phyloP scores from a whole-genome alignment of 1,140 invertebrate species.

The Tyrophagus putrescentiae region DNA sequence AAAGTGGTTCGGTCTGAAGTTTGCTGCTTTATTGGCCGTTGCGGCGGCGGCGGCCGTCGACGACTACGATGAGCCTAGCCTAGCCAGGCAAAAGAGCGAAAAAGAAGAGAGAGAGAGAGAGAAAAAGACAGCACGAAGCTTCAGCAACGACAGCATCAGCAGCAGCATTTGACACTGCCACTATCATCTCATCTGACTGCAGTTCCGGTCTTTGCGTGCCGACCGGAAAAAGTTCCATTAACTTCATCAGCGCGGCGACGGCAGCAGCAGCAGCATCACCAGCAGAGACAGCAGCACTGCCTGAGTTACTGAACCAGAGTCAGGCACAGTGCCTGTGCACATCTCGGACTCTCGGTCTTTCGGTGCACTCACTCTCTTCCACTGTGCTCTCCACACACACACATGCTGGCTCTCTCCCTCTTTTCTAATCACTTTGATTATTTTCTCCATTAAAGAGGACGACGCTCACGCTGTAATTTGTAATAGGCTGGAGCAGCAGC shows the following conservation, averaged over 20 bases:
- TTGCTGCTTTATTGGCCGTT: constrained; percentile 11
- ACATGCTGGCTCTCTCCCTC: not conserved
- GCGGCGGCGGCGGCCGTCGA: too few species aligned
- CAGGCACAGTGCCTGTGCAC: not conserved
- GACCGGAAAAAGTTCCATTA: constrained; percentile 19
- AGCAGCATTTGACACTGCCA: constrained; percentile 16
- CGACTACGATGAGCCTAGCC: too few species aligned
- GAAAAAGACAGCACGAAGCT: not conserved
- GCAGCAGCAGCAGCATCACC: not conserved
- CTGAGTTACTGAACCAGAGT: too few species aligned
- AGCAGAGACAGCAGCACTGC: too few species aligned
- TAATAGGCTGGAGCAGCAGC: not conserved
- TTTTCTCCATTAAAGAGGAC: constrained; percentile 14
- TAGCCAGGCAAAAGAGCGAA: not conserved
- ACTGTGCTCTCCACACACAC: not conserved
- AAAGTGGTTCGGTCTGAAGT: constrained; percentile 12
- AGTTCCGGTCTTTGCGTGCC: constrained; percentile 18
- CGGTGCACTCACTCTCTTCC: not conserved
- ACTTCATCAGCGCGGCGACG: constrained; percentile 5
- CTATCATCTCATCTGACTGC: constrained; percentile 19
- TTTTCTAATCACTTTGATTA: constrained; percentile 10
- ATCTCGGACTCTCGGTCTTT: not conserved
- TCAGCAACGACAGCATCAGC: not conserved
- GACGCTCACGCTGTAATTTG: constrained; percentile 14
- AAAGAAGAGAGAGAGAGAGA: not conserved